Conservation (phyloP, 2,797 vertebrate species). For the Schizopygopsis pylzovi region DNA sequence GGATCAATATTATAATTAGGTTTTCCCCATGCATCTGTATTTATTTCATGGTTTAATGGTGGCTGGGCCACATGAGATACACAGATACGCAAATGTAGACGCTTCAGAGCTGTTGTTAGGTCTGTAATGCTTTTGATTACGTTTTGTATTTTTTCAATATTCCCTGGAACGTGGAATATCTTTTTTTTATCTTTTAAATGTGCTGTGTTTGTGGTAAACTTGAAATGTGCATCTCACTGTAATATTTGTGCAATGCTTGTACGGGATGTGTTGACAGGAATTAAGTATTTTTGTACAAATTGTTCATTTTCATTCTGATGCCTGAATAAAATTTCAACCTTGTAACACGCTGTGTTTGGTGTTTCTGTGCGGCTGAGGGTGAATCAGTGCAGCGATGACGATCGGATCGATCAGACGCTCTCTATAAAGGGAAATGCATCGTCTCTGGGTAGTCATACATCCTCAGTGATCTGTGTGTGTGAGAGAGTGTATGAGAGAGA, state of each 20-base stretch:
- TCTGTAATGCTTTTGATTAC: constrained; percentile 33
- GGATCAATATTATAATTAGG: constrained; percentile 3
- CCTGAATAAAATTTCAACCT: constrained; percentile 32
- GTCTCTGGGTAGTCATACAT: not conserved
- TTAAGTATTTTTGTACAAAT: constrained; percentile 55
- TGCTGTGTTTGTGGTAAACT: constrained; percentile 77
- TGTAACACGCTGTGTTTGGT: not conserved
- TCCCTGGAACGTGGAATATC: constrained; percentile 37
- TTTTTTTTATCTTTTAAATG: constrained; percentile 52
- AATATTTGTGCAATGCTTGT: constrained; percentile 71
- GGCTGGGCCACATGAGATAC: constrained; percentile 38
- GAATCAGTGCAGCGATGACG: too few relatives aligned
- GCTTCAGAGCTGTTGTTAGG: constrained; percentile 1
- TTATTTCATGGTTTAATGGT: constrained; percentile 70
- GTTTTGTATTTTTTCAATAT: constrained; percentile 32
- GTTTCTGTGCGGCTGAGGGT: too few relatives aligned
- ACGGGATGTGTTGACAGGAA: constrained; percentile 46
- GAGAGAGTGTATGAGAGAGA: too few relatives aligned
- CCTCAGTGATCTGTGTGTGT: too few relatives aligned
- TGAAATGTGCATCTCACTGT: constrained; percentile 82
- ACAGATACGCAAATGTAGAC: not conserved
- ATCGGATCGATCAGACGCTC: too few relatives aligned
- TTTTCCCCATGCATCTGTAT: constrained; percentile 71
- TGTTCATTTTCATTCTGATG: constrained; percentile 40
- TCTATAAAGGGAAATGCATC: not conserved